Conservation (phyloP, 1,140 invertebrate genomes). For the Saccostrea glomerata region DNA sequence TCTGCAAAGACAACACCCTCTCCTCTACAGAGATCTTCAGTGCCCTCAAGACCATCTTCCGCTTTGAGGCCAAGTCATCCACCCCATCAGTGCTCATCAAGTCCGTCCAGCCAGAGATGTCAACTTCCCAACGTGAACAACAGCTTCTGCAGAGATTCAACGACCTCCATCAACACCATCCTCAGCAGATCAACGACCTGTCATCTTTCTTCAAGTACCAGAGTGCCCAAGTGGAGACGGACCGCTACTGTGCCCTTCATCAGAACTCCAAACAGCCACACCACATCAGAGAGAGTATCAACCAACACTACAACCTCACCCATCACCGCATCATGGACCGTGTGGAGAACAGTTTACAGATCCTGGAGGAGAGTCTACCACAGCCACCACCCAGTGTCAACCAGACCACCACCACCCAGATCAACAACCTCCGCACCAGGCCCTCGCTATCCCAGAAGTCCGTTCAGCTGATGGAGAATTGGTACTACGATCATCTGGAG, state of each 20-base stretch:
- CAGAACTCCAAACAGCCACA: constrained; percentile 47
- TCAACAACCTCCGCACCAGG: constrained; percentile 33
- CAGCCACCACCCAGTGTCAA: not conserved
- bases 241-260: constrained; percentile 60
- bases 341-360: constrained; percentile 62
- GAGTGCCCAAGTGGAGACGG: constrained; percentile 61
- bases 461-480: constrained; percentile 62
- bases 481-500: constrained; percentile 60
- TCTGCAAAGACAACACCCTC: constrained; percentile 41
- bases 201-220: constrained; percentile 63
- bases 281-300: constrained; percentile 53
- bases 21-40: constrained; percentile 51
- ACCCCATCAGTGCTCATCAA: constrained; percentile 41
- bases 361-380: constrained; percentile 52
- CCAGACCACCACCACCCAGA: not conserved
- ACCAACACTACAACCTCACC: constrained; percentile 61
- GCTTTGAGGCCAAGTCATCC: constrained; percentile 2
- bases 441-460: constrained; percentile 57
- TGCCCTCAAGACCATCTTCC: constrained; percentile 49
- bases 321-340: constrained; percentile 64
- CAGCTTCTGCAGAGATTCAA: constrained; percentile 57
- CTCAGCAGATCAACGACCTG: constrained; percentile 57
- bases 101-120: constrained; percentile 41
- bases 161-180: constrained; percentile 48
- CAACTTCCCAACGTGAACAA: constrained; percentile 52